Evolutionary conservation across 2,113 vertebrate genomes (phyloP).

Genomic region (Crotalus helleri): DNA sequence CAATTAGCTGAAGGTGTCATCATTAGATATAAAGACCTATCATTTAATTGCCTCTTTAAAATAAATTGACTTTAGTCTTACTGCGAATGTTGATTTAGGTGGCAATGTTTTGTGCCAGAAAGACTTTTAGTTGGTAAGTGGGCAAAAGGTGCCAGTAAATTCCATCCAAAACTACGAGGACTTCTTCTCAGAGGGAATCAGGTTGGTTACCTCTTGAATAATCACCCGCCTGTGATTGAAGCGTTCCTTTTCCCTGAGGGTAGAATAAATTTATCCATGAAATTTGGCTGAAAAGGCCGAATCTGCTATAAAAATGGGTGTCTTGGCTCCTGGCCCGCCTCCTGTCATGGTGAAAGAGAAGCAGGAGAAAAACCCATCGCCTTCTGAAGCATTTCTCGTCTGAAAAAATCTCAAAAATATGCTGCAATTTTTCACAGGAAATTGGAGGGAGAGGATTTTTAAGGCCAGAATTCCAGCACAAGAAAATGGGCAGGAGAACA

Average conservation of each 20-base stretch:
- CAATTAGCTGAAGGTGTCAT: slow-evolving; percentile 9
- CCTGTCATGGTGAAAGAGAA: slow-evolving; percentile 44
- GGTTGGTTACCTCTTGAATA: slow-evolving; percentile 63
- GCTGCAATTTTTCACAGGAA: not conserved
- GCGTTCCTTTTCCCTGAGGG: slow-evolving; percentile 35
- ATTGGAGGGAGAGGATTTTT: not conserved
- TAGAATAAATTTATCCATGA: slow-evolving; percentile 59
- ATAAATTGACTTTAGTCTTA: slow-evolving; percentile 13
- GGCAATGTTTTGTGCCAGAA: slow-evolving; percentile 15
- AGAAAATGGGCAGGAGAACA: not conserved
- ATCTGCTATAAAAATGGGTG: slow-evolving; percentile 59
- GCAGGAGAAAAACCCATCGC: not conserved
- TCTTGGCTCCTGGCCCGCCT: slow-evolving; percentile 7
- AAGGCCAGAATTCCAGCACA: not conserved
- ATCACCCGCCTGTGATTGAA: slow-evolving; percentile 49
- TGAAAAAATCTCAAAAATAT: not conserved
- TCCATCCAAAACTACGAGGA: slow-evolving; percentile 46
- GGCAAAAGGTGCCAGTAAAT: slow-evolving; percentile 16
- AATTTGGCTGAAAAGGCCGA: slow-evolving; percentile 60
- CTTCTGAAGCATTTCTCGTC: not conserved
- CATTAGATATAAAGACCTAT: slow-evolving; percentile 24
- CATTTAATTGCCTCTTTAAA: slow-evolving; percentile 37
- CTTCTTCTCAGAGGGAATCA: slow-evolving; percentile 59
- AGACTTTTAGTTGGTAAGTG: slow-evolving; percentile 25
- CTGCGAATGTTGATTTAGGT: not conserved